phyloP scores from a whole-genome alignment of 2,888 invertebrate genomes.

The Parnassius mnemosyne region DNA sequence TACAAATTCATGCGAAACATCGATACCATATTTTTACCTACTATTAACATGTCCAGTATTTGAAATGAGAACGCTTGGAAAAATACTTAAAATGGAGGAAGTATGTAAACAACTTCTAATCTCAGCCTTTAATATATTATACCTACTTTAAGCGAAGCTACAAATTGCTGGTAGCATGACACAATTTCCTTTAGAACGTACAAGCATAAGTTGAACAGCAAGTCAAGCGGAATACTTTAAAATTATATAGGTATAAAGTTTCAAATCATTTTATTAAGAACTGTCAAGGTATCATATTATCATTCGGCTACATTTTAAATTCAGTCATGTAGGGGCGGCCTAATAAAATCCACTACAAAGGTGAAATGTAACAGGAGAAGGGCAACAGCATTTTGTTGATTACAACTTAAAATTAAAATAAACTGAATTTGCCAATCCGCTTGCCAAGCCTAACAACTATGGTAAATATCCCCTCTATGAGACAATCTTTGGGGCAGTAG shows the following conservation, averaged over 20 bases:
- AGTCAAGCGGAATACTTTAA: background rate
- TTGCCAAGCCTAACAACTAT: no score
- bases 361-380: no score
- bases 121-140: slow-evolving; percentile 6
- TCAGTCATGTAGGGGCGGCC: no score
- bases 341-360: no score
- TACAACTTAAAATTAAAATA: no score
- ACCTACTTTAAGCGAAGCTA: slow-evolving; percentile 1
- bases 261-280: background rate
- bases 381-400: no score
- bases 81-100: slow-evolving; percentile 4
- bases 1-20: slow-evolving; percentile 7
- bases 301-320: no score
- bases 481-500: no score
- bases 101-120: slow-evolving; percentile 6
- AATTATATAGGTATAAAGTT: background rate
- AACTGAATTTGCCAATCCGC: no score
- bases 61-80: slow-evolving; percentile 7
- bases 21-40: slow-evolving; percentile 1
- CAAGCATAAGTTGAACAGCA: background rate
- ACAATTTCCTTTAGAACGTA: slow-evolving; percentile 1
- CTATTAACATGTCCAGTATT: slow-evolving; percentile 4
- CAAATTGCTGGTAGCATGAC: slow-evolving; percentile 2
- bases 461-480: no score
- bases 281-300: no score